These are phyloP conservation scores for Neoaliturus tenellus DNA, from an alignment of 2,888 invertebrate genomes.

Conservation along the genomic window DNA sequence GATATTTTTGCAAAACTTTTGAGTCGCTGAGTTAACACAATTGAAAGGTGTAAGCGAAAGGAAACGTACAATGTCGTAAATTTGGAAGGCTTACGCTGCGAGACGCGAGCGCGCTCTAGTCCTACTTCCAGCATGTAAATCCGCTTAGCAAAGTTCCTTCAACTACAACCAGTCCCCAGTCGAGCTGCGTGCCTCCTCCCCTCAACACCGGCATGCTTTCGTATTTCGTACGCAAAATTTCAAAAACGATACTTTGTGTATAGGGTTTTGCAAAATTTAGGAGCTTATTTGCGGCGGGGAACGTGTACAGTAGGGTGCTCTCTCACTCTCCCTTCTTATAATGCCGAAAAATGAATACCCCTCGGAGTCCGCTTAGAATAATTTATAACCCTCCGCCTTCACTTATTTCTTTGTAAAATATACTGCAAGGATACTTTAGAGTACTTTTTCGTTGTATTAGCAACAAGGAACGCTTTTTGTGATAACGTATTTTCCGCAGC, in stretches of 20 bases:
- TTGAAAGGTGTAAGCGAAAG: background rate
- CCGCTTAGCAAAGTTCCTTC: constrained; percentile 22
- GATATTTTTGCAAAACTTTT: too few species aligned
- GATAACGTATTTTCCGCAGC: too few species aligned
- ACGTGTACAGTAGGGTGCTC: background rate
- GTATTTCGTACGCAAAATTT: background rate
- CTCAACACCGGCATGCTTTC: background rate
- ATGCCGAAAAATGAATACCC: background rate
- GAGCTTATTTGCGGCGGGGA: background rate
- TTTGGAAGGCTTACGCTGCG: background rate
- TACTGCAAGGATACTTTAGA: too few species aligned
- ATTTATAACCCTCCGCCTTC: background rate
- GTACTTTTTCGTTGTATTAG: too few species aligned
- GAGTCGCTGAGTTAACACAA: too few species aligned
- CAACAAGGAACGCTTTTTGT: too few species aligned
- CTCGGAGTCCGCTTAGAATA: background rate
- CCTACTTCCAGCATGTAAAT: background rate
- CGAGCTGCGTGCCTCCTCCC: background rate
- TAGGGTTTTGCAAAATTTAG: background rate
- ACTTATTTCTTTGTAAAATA: background rate
- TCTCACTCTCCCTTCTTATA: background rate
- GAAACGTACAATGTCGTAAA: background rate
- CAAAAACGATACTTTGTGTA: background rate
- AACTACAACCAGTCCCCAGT: background rate
- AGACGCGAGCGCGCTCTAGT: background rate